Evolutionary conservation across 2,888 invertebrate genomes (phyloP), one percentile per base, ranked within the genome.

Genomic region (Seira sanloemensis): DNA sequence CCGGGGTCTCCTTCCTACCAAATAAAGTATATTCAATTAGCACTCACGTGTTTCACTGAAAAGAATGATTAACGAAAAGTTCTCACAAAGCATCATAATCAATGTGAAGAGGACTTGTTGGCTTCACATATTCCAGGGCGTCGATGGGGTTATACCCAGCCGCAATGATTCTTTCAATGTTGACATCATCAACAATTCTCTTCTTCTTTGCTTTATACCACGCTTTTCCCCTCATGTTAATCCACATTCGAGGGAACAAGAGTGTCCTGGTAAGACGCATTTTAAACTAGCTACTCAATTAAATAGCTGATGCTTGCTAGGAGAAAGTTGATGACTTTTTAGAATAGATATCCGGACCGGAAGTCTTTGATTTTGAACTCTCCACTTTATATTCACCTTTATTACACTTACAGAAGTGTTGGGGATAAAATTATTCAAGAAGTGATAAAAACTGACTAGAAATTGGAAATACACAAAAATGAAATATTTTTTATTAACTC

Each of bases 131-230:
- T 88, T 95, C 94, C 2, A 93, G 90, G 0, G 95, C 93, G 90
- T 95, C 93, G 89, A 92, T 92, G 5, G 95, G 92, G 69, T 92
- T 90, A 78, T 95, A 92, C n/a, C 94, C 94, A 88, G 92, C 91
- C 78, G 92, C 91, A 86, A 91, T 91, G 62, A 96, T 91, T 78
- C 92, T 90, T 27, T 92, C 91, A 88, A 94, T 93, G 0, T 94
- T 92, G 0, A 92, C 92, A 1, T 93, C 93, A 73, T 94, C 93
- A 2, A 91, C 86, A 0, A 94, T 92, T 83, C 91, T 91, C 86
- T 94, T 93, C 90, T 93, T 93, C 0, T 95, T 94, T 91, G 94
- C 94, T 1, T 93, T 89, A 86, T 93, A 91, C 96, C 96, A 97
- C 91, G 86, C 66, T 5, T 68, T 76, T 18, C 78, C 81, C 27